Evolutionary conservation across 1,140 invertebrate species (phyloP).

Genomic region (Pectinophora gossypiella): DNA sequence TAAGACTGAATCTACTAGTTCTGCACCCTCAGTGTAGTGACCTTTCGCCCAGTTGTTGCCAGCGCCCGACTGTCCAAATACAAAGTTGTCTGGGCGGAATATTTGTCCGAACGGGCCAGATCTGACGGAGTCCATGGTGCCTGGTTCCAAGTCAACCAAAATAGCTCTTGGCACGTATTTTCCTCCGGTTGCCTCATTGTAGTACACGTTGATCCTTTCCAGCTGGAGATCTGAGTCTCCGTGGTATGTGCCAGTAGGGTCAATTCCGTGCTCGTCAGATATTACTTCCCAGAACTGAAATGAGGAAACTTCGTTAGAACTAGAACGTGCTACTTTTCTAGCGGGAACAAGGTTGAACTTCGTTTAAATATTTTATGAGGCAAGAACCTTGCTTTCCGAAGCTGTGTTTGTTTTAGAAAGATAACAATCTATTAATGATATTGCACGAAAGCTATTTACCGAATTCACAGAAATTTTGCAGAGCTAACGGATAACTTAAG

Average conservation of each 20-base stretch:
- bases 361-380: background rate
- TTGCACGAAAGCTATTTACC: background rate
- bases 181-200: constrained; percentile 91
- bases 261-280: constrained; percentile 93
- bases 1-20: constrained; percentile 91
- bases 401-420: background rate
- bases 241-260: constrained; percentile 90
- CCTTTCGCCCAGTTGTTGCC: constrained; percentile 93
- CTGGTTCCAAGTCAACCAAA: constrained; percentile 91
- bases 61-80: constrained; percentile 82
- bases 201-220: constrained; percentile 94
- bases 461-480: background rate
- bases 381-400: background rate
- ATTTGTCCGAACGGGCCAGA: constrained; percentile 86
- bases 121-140: constrained; percentile 89
- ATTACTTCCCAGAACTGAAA: constrained; percentile 78
- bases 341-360: background rate
- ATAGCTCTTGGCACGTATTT: constrained; percentile 94
- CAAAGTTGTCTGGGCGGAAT: constrained; percentile 90
- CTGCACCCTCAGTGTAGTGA: constrained; percentile 95
- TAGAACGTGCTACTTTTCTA: background rate
- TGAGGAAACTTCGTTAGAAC: background rate
- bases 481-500: too few species aligned
- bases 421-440: background rate
- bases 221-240: constrained; percentile 92